Evolutionary conservation across 2,113 vertebrate genomes (phyloP).

Genomic region (Mustelus asterias): DNA sequence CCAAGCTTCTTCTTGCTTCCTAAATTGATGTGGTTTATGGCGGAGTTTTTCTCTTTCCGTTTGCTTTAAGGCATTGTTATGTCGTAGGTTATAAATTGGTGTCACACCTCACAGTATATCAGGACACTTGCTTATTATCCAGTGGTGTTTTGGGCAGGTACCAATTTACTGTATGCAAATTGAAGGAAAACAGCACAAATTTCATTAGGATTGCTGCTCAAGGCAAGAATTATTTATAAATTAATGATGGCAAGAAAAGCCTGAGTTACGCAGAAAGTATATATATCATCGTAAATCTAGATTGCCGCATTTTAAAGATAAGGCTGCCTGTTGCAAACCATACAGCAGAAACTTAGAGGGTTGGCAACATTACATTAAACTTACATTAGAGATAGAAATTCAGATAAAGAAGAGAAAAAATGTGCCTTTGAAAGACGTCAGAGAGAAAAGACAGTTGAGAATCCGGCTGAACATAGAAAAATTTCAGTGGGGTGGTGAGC

Average conservation of each 20-base stretch:
- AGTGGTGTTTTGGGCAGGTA: neutral
- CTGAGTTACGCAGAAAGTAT: neutral
- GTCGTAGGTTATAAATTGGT: constrained; percentile 20
- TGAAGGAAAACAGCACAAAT: neutral
- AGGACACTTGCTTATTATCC: neutral
- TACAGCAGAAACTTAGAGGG: neutral
- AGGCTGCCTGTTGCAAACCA: neutral
- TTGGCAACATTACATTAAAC: neutral
- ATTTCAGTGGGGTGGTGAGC: too few species aligned
- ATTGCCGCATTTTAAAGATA: neutral
- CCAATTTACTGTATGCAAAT: neutral
- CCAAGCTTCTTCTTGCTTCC: constrained; percentile 6
- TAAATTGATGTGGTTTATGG: constrained; percentile 16
- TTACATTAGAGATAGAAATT: too few species aligned
- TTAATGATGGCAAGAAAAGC: neutral
- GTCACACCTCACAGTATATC: constrained; percentile 21
- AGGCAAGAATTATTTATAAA: constrained; percentile 9
- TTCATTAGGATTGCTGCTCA: neutral
- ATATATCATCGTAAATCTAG: neutral
- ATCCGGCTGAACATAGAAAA: too few species aligned
- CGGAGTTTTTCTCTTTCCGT: neutral
- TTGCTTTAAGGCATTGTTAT: neutral
- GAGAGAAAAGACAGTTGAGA: too few species aligned
- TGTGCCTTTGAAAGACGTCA: too few species aligned
- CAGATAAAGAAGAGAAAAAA: too few species aligned